Evolutionary conservation across 2,888 invertebrate genomes (phyloP).

Genomic region (Choristoneura rosaceana): DNA sequence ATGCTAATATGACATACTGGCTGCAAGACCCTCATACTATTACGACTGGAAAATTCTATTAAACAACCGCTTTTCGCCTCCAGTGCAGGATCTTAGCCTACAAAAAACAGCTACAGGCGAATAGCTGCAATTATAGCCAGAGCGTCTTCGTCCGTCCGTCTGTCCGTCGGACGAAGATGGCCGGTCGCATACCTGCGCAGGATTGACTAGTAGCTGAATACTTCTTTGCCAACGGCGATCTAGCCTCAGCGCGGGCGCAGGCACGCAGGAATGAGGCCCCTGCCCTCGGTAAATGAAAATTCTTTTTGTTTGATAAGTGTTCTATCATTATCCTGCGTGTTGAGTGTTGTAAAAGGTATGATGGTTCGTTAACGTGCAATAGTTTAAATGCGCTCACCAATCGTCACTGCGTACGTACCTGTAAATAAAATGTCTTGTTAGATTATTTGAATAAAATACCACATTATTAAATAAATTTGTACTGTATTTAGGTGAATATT

Average conservation of each 20-base stretch:
- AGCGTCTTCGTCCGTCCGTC: constrained; percentile 72
- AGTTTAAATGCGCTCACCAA: constrained; percentile 54
- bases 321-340: constrained; percentile 66
- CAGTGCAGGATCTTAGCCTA: constrained; percentile 58
- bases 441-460: not conserved
- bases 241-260: constrained; percentile 67
- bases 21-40: not conserved
- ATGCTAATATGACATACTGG: no score
- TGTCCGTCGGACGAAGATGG: constrained; percentile 71
- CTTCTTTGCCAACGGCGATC: constrained; percentile 77
- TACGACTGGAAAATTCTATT: constrained; percentile 6
- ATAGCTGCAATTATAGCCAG: constrained; percentile 79
- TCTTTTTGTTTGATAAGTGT: constrained; percentile 76
- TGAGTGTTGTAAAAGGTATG: constrained; percentile 59
- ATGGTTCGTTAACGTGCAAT: constrained; percentile 57
- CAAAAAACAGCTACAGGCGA: constrained; percentile 75
- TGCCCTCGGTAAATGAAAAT: constrained; percentile 77
- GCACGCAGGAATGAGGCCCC: constrained; percentile 71
- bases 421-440: constrained; percentile 26
- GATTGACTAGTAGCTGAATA: constrained; percentile 83
- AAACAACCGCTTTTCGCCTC: constrained; percentile 25
- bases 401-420: constrained; percentile 45
- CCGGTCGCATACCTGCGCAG: constrained; percentile 79
- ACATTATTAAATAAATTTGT: no score
- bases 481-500: no score